These are phyloP conservation scores for Brachionus calyciflorus DNA, from an alignment of 1,140 invertebrate genomes.

Conservation along the genomic window DNA sequence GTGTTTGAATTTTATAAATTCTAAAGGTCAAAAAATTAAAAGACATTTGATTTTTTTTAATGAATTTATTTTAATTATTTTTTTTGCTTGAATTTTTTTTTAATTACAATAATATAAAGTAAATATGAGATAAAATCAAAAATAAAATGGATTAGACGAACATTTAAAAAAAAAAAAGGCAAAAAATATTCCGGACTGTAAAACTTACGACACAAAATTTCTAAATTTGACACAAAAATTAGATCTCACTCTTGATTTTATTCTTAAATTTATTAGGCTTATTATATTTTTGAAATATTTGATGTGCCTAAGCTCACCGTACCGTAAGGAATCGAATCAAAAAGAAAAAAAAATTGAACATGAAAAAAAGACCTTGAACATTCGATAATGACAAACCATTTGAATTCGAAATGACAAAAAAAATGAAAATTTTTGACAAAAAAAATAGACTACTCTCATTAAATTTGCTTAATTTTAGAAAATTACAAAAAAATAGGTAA, in stretches of 20 bases:
- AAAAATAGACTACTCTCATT: slow-evolving; percentile 31
- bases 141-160: slow-evolving; percentile 21
- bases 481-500: background rate
- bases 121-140: slow-evolving; percentile 45
- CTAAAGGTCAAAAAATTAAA: background rate
- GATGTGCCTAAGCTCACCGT: background rate
- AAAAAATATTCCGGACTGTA: background rate
- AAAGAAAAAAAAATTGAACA: background rate
- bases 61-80: slow-evolving; percentile 40
- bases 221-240: background rate
- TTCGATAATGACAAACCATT: too few relatives aligned
- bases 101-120: slow-evolving; percentile 44
- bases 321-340: background rate
- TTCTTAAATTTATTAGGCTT: too few relatives aligned
- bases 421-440: slow-evolving; percentile 5
- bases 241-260: background rate
- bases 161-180: slow-evolving; percentile 13
- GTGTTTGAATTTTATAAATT: too few relatives aligned
- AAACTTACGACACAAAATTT: background rate
- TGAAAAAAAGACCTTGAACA: too few relatives aligned
- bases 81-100: slow-evolving; percentile 40
- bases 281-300: too few relatives aligned
- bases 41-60: background rate
- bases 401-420: background rate
- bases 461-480: background rate